Evolutionary conservation across 1,140 invertebrate species (phyloP).

Genomic region (Diprion similis): DNA sequence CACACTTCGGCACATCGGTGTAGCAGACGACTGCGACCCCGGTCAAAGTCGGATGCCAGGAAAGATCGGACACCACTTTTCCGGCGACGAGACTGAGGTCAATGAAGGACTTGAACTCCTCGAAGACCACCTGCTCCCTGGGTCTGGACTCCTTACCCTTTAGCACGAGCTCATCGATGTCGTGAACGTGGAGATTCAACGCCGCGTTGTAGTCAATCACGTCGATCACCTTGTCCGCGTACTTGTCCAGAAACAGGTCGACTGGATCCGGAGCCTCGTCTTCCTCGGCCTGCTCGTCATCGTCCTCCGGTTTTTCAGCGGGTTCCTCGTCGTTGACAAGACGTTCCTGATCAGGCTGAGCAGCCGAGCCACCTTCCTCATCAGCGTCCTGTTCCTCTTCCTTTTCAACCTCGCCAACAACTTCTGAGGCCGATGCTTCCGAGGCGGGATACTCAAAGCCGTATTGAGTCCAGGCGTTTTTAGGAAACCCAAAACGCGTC

Average conservation of each 20-base stretch:
- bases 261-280: slow-evolving; percentile 26
- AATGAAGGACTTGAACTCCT: slow-evolving; percentile 65
- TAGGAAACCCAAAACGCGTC: slow-evolving; percentile 70
- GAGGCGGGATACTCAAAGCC: slow-evolving; percentile 44
- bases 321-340: slow-evolving; percentile 19
- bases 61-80: slow-evolving; percentile 66
- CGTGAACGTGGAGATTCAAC: slow-evolving; percentile 70
- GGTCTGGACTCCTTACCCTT: slow-evolving; percentile 27
- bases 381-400: slow-evolving; percentile 23
- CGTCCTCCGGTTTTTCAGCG: slow-evolving; percentile 10
- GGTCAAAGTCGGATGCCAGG: slow-evolving; percentile 70
- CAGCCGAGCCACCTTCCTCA: slow-evolving; percentile 8
- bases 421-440: not conserved
- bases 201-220: slow-evolving; percentile 63
- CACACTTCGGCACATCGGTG: slow-evolving; percentile 45
- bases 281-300: slow-evolving; percentile 23
- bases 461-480: slow-evolving; percentile 75
- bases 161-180: slow-evolving; percentile 62
- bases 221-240: slow-evolving; percentile 39
- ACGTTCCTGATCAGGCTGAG: slow-evolving; percentile 7
- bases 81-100: slow-evolving; percentile 63
- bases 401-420: not conserved
- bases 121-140: slow-evolving; percentile 49
- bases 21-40: slow-evolving; percentile 72
- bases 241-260: slow-evolving; percentile 33